Evolutionary conservation across 2,888 invertebrate genomes (phyloP).

Genomic region (Heliconius hortense): DNA sequence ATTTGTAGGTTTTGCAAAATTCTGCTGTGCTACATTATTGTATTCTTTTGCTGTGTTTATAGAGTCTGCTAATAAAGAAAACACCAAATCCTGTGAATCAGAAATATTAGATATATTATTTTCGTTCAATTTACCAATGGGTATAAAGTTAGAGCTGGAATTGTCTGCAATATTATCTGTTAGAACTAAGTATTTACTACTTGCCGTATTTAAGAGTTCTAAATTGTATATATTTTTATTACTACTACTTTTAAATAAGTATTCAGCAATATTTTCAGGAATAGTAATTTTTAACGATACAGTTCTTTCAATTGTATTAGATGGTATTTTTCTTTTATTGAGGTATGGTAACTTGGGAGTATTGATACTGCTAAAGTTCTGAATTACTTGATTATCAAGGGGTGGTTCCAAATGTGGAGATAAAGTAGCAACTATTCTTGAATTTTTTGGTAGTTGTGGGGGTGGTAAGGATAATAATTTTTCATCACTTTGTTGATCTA

Average conservation of each 20-base stretch:
- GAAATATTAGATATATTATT: constrained; percentile 69
- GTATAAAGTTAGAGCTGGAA: constrained; percentile 56
- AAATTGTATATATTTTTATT: constrained; percentile 63
- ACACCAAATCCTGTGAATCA: constrained; percentile 77
- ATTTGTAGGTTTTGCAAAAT: constrained; percentile 52
- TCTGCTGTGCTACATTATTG: constrained; percentile 65
- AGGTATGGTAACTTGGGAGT: constrained; percentile 65
- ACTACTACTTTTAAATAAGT: constrained; percentile 63
- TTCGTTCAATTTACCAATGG: constrained; percentile 65
- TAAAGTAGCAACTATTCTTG: constrained; percentile 57
- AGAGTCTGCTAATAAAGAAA: constrained; percentile 73
- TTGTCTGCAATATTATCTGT: constrained; percentile 59
- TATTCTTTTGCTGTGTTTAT: constrained; percentile 73
- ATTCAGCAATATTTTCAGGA: constrained; percentile 71
- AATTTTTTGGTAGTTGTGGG: constrained; percentile 52
- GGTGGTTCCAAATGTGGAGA: constrained; percentile 65
- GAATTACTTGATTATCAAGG: constrained; percentile 48
- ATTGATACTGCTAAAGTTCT: constrained; percentile 60
- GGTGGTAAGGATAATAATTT: constrained; percentile 58
- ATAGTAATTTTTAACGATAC: constrained; percentile 75
- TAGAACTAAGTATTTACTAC: constrained; percentile 71
- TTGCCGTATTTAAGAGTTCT: constrained; percentile 74
- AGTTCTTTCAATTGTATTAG: constrained; percentile 72
- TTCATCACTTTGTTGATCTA: constrained; percentile 59
- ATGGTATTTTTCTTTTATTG: constrained; percentile 59